Evolutionary conservation across 1,140 invertebrate genomes (phyloP), one percentile per base, ranked within the genome.

Genomic region (Adelges cooleyi): DNA sequence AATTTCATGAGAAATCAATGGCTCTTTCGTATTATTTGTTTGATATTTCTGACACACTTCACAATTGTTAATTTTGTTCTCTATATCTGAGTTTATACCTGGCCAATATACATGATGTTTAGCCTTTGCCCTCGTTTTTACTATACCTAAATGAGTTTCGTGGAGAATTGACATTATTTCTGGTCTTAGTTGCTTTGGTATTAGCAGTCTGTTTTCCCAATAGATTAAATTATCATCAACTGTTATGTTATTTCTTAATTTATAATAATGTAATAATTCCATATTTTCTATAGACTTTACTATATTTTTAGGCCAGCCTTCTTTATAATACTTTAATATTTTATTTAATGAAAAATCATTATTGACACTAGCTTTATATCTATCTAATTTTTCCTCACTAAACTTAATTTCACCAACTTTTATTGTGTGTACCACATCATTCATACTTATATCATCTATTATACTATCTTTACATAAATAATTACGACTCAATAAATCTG

Each of bases 101-200:
- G 33, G 50, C 66, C 52, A 67, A 15, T 33, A 59, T 17, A 11
- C 29, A 15, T 13, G 29, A 2, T 20, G 20, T 46, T 33, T 54
- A 1, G 52, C 66, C 36, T 33, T 29, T 48, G 33, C 18, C 8
- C 36, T 46, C 1, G 66, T 36, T 23, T 66, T 66, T 2, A 22
- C 44, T 18, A 66, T 36, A 10, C 70, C 72, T 2, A 70, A 27
- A 69, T 69, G 72, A 23, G 69, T 70, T 52, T 74, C 72, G 65
- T 76, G 75, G 8, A 77, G 44, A 38, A 67, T 69, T 74, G 66
- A 0, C 69, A 76, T 49, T 65, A 76, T 74, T 56, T 70, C 65
- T 25, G 49, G 38, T 25, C 74, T 65, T 18, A 75, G 66, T 9
- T 44, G 25, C 6, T 44, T 66, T 8, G 75, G 75, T 22, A 77